Evolutionary conservation across 53 echinoderm and acorn worm species (phyloP).

Genomic region (Luidia sarsii): DNA sequence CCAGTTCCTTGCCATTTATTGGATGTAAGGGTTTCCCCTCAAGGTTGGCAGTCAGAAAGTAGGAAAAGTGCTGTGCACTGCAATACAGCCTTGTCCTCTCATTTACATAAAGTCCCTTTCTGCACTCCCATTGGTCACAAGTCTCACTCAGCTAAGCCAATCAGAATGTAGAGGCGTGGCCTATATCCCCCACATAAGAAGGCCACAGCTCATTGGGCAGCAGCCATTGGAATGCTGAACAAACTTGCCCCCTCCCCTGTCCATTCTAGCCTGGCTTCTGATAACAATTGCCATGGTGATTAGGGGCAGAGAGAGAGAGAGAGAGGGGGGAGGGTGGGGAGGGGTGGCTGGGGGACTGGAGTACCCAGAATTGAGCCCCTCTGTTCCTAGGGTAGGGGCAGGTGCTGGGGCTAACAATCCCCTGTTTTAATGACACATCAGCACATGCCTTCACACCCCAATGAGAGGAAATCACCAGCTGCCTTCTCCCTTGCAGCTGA

Average conservation of each 20-base stretch:
- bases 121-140: constrained; percentile 32
- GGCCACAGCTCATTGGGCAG: no score
- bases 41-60: no score
- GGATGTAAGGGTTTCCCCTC: no score
- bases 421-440: constrained; percentile 10
- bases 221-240: no score
- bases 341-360: background rate
- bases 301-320: background rate
- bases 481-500: background rate
- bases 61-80: no score
- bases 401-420: background rate
- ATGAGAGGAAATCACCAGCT: background rate
- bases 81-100: background rate
- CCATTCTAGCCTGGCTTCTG: background rate
- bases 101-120: constrained; percentile 16
- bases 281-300: constrained; percentile 1
- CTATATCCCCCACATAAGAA: no score
- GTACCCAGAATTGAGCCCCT: constrained; percentile 20
- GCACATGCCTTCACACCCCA: constrained; percentile 1
- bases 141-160: constrained; percentile 29
- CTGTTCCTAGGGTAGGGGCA: constrained; percentile 29
- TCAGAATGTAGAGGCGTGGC: constrained; percentile 37
- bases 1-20: no score
- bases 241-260: constrained; percentile 1
- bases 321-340: background rate